Evolutionary conservation across 2,888 invertebrate genomes (phyloP), one percentile per base, ranked within the genome.

Genomic region (Cerceris ruficornis): DNA sequence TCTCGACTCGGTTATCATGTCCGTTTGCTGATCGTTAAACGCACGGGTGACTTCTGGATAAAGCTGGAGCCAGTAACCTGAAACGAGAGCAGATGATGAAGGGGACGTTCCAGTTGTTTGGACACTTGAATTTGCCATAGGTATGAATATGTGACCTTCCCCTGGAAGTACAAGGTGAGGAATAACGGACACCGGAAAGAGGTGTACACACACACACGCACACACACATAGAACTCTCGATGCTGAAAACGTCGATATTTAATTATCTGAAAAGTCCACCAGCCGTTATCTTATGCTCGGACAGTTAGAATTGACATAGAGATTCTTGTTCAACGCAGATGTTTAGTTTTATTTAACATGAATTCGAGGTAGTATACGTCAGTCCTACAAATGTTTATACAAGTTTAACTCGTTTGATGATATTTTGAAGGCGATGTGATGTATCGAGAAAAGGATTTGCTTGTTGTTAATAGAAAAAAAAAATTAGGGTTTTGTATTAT

Each of bases 11-110:
- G 62, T n/a, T 39, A 67, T 28, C 50, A 4, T 2, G 50, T 14
- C 50, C 4, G 43, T 2, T 14, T 59, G 54, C 11, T n/a, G 61
- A 0, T 7, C 0, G 6, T 6, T 17, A 11, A 9, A 7, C 43
- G 5, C 8, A 9, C 46, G 43, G 15, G 8, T 8, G 7, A 7
- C n/a, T 13, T 43, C 49, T 13, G 55, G 52, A 49, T 54, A 67
- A 13, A 61, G 64, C 60, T 68, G 79, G 41, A 15, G 46, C 90
- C 90, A 90, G 76, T 82, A 78, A 89, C 85, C 91, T 91, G 91
- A 88, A 90, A 90, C 62, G 70, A 59, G 69, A 82, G 57, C 43
- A 54, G 17, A 67, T 58, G 43, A 80, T 81, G 61, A 83, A 78
- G 75, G 58, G 5, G 6, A 52, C n/a, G 78, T 78, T 76, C 74